A percentile compares a stretch with the other conserved stretches of the same genome.
Conservation (phyloP, 2,888 invertebrate genomes). For the Agriotes lineatus region DNA sequence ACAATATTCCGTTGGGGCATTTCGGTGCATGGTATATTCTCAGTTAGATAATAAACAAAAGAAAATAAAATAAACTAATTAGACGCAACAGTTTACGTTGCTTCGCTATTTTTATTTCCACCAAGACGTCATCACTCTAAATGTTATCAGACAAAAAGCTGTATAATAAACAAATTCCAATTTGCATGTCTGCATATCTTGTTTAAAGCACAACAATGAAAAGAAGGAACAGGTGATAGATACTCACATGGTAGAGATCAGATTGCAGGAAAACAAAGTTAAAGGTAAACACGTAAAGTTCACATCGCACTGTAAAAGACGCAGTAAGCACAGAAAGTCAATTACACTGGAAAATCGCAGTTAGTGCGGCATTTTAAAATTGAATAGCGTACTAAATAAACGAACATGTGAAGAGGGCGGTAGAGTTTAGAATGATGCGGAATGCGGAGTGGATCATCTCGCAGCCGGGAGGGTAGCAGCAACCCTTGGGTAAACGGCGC, state of each 20-base stretch:
- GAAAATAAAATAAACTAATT: too few relatives aligned
- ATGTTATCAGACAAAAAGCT: too few relatives aligned
- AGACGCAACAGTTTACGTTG: too few relatives aligned
- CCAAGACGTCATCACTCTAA: too few relatives aligned
- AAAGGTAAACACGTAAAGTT: slow-evolving; percentile 15
- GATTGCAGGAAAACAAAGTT: slow-evolving; percentile 23
- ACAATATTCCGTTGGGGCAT: too few relatives aligned
- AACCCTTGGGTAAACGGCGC: slow-evolving; percentile 58
- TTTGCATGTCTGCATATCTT: too few relatives aligned
- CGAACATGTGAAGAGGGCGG: slow-evolving; percentile 43
- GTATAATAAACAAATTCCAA: too few relatives aligned
- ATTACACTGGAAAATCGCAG: slow-evolving; percentile 20
- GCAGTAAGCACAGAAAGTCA: slow-evolving; percentile 1
- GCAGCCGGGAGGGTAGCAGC: slow-evolving; percentile 47
- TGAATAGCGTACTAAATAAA: slow-evolving; percentile 43
- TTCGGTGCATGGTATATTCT: too few relatives aligned
- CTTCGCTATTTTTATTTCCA: too few relatives aligned
- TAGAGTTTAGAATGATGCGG: slow-evolving; percentile 45
- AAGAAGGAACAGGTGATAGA: slow-evolving; percentile 32
- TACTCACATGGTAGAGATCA: slow-evolving; percentile 41
- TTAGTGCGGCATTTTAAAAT: slow-evolving; percentile 43
- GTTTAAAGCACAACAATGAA: neutral
- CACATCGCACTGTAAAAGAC: slow-evolving; percentile 32
- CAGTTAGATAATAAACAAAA: too few relatives aligned
- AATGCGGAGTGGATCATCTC: slow-evolving; percentile 44